Evolutionary conservation across 2,113 vertebrate genomes (phyloP).

Genomic region (Trachemys scripta): DNA sequence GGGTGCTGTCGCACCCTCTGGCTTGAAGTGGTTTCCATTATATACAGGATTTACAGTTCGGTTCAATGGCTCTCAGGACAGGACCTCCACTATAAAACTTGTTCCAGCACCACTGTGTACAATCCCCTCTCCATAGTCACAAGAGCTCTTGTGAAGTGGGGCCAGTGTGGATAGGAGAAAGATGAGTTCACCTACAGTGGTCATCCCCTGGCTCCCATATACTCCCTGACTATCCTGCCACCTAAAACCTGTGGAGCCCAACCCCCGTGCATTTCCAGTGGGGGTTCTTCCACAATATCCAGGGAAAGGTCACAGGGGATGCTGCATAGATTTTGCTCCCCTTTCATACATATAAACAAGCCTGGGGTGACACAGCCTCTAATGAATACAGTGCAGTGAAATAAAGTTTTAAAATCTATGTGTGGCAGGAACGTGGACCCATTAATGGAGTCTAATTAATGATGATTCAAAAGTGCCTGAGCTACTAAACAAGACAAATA

Average conservation of each 20-base stretch:
- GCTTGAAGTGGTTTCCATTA: too few relatives aligned
- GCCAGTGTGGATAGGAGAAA: background rate
- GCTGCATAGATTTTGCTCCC: background rate
- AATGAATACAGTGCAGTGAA: background rate
- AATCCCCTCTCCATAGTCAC: background rate
- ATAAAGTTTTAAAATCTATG: background rate
- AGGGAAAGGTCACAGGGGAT: background rate
- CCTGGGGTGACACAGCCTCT: background rate
- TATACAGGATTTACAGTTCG: too few relatives aligned
- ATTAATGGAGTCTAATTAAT: background rate
- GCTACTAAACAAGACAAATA: background rate
- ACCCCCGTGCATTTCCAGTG: accelerated
- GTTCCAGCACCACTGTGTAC: too few relatives aligned
- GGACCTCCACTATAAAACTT: too few relatives aligned
- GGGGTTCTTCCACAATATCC: background rate
- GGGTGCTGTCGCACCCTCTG: too few relatives aligned
- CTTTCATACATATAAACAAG: background rate
- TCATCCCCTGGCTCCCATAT: accelerated
- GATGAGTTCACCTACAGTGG: background rate
- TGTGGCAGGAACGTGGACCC: background rate
- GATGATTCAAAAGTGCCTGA: background rate
- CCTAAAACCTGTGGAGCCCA: background rate
- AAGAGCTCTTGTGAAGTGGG: background rate
- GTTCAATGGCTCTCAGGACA: too few relatives aligned
- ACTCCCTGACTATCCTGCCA: background rate